Evolutionary conservation across 2,113 vertebrate genomes (phyloP), one percentile per base, ranked within the genome.

Genomic region (Erythrocercus mccallii): DNA sequence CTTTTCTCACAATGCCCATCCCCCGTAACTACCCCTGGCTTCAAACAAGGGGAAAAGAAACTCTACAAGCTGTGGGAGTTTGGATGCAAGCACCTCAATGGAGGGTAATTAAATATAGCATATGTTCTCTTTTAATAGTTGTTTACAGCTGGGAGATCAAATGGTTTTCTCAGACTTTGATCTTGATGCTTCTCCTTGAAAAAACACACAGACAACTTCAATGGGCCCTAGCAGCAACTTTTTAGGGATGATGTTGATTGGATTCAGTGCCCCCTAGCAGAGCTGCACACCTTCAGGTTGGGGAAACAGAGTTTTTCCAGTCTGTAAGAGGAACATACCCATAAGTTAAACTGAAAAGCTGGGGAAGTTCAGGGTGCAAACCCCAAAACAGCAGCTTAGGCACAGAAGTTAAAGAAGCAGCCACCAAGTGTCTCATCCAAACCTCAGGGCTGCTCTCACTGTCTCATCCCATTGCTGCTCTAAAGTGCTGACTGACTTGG

Each of bases 111-210:
- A 92, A 90, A 89, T 86, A 78, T 1, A 86, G 90, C 64, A 30
- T 48, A 38, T 79, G 73, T 80, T 88, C 69, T 91, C 81, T 84
- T 87, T 69, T 65, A 88, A 54, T 20, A 44, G 62, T 78, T 70
- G 84, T 94, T 97, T 97, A 97, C 87, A 93, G 54, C 73, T 91
- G 42, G 30, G 51, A 96, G 95, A 97, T 95, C 78, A 97, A 95
- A 95, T 80, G 54, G 37, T 54, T 90, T 72, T 66, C 68, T 84
- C 53, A 54, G 91, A 81, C 88, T 97, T 81, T 95, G 91, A 97
- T 96, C 94, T 96, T 81, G 47, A 81, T 78, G 44, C 17, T 82
- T 65, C 83, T 56, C 79, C 62, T 92, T 65, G 65, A 45, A 92
- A 91, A 81, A 62, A 28, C 56, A 80, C 58, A 48, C 30, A 56